Percentiles rank a stretch among this genome's conserved stretches.
phyloP scores from a whole-genome alignment of 64 coral and sea anemone genomes.

The Pocillopora verrucosa region DNA sequence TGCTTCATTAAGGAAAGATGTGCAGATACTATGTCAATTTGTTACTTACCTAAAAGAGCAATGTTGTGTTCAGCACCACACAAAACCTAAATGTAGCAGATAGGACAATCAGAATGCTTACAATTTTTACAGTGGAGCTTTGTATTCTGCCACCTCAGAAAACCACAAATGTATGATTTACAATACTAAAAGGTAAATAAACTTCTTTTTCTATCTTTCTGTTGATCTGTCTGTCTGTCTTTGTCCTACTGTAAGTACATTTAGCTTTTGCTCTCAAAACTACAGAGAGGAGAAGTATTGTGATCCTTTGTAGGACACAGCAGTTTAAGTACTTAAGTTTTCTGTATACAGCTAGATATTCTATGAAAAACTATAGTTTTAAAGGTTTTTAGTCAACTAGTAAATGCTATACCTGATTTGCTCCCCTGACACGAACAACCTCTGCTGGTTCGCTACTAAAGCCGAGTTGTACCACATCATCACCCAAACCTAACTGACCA shows the following conservation, averaged over 20 bases:
- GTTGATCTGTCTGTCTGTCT: neutral
- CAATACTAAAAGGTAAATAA: too few species aligned
- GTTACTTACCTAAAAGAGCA: constrained; percentile 65
- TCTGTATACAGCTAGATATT: too few species aligned
- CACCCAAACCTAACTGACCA: constrained; percentile 82
- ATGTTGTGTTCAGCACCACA: constrained; percentile 92
- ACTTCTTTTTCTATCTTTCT: too few species aligned
- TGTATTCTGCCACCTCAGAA: too few species aligned
- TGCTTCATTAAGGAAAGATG: neutral
- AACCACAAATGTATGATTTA: too few species aligned
- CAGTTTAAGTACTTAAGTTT: too few species aligned
- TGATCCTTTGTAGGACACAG: too few species aligned
- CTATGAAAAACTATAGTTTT: neutral
- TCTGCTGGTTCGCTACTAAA: constrained; percentile 45
- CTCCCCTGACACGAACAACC: constrained; percentile 8
- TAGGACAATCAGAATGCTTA: neutral
- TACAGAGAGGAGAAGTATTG: too few species aligned
- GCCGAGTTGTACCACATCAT: constrained; percentile 51
- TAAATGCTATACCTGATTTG: constrained; percentile 49
- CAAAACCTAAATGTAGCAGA: constrained; percentile 40
- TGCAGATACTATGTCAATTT: too few species aligned
- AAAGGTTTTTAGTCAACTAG: neutral
- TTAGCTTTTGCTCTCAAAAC: neutral
- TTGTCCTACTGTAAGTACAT: neutral
- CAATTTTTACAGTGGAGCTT: too few species aligned